Evolutionary conservation across 2,797 vertebrate genomes (phyloP), one percentile per base, ranked within the genome.

Genomic region (Tragelaphus eurycerus): DNA sequence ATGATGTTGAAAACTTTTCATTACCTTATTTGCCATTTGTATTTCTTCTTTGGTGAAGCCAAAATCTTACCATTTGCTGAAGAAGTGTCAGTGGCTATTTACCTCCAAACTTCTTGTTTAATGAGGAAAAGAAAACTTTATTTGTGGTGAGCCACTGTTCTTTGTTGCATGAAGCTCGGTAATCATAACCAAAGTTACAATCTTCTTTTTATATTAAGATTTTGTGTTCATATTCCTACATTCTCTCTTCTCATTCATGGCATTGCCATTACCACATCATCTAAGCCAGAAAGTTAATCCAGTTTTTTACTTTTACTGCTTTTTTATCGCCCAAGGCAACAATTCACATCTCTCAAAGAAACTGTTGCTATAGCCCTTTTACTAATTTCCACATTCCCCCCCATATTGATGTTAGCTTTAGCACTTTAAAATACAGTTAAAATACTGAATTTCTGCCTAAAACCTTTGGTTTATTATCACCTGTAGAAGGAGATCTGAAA

Each of bases 381-480:
- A 31, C 48, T 27, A 21, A 29, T 52, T 34, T 95, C 21, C 14
- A 79, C 52, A n/a, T 71, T 83, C 83, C 57, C 27, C 27, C 88
- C 23, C 21, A 79, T 21, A 76, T 29, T 89, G 31, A n/a, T 83
- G 38, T 94, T 79, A 90, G 15, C 10, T 25, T 64, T 79, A 21
- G 19, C 1, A 86, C 48, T 83, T 95, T 94, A 67, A 96, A 89
- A 86, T 74, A 34, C 43, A 96, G 83, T 74, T 93, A 52, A 59
- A 2, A 57, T 55, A 52, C 14, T 60, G 31, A 85, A 83, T 34
- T 86, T 78, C 43, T 74, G 15, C 15, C 91, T 83, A 34, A 94
- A 82, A 89, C 1, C 11, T 67, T 67, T 62, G 43, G 62, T 82
- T 96, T 84, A 29, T 31, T 11, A 55, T 78, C 34, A 25, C 21